These are phyloP conservation scores for Thumatha senex DNA, from an alignment of 2,888 invertebrate species.

Conservation along the genomic window DNA sequence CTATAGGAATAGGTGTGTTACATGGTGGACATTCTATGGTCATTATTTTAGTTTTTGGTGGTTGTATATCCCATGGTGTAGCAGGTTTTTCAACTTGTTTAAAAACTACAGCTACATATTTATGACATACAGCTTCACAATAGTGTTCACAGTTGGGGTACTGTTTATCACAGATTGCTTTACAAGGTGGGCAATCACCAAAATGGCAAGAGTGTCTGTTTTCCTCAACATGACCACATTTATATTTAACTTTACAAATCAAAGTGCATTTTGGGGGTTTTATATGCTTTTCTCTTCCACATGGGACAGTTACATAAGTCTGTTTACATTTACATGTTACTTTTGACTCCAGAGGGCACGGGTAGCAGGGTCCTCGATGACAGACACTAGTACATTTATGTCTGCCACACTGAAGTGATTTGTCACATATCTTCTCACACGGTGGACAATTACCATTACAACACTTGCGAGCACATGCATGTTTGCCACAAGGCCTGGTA, in stretches of 20 bases:
- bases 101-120: conserved; percentile 86
- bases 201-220: conserved; percentile 92
- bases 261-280: conserved; percentile 91
- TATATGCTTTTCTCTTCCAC: conserved; percentile 90
- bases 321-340: conserved; percentile 92
- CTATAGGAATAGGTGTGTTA: conserved; percentile 86
- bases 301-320: conserved; percentile 91
- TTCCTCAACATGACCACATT: conserved; percentile 91
- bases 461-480: conserved; percentile 95
- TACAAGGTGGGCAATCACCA: conserved; percentile 92
- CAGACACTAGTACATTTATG: conserved; percentile 93
- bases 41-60: conserved; percentile 75
- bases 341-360: conserved; percentile 88
- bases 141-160: conserved; percentile 85
- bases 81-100: conserved; percentile 83
- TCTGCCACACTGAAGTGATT: conserved; percentile 91
- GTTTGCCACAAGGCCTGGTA: conserved; percentile 91
- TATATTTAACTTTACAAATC: conserved; percentile 89
- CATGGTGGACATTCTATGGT: conserved; percentile 88
- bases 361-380: conserved; percentile 93
- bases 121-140: conserved; percentile 90
- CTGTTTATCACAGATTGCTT: conserved; percentile 86
- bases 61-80: conserved; percentile 86
- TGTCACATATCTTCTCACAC: conserved; percentile 93
- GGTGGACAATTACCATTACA: conserved; percentile 93